Conservation (phyloP, 2,888 invertebrate genomes). For the Helicoverpa assulta region DNA sequence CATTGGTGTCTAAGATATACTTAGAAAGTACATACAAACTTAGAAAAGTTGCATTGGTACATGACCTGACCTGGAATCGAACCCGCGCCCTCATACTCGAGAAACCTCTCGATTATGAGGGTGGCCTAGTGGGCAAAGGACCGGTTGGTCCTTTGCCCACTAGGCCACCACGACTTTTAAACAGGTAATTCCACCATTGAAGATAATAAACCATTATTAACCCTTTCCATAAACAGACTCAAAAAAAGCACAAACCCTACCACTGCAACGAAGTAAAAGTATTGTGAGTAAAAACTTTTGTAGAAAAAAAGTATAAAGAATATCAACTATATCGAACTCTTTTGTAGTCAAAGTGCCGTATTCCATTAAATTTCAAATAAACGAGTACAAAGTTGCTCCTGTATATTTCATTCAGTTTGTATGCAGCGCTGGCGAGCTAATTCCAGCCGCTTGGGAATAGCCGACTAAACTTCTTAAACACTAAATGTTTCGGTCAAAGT, state of each 20-base stretch:
- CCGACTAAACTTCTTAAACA: slow-evolving; percentile 31
- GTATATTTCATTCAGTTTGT: slow-evolving; percentile 43
- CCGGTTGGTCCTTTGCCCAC: too few relatives aligned
- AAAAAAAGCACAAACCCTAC: background rate
- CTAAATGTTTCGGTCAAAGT: slow-evolving; percentile 41
- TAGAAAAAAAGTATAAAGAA: slow-evolving; percentile 7
- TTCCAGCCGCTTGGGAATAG: slow-evolving; percentile 38
- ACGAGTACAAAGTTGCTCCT: slow-evolving; percentile 43
- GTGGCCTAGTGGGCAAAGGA: too few relatives aligned
- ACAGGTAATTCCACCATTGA: too few relatives aligned
- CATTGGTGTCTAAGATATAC: too few relatives aligned
- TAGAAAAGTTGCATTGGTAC: too few relatives aligned
- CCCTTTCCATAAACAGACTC: background rate
- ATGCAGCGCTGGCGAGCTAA: slow-evolving; percentile 37
- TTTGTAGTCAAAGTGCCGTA: slow-evolving; percentile 40
- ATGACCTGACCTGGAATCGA: too few relatives aligned
- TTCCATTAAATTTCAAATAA: slow-evolving; percentile 40
- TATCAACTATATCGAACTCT: slow-evolving; percentile 17
- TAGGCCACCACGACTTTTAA: too few relatives aligned
- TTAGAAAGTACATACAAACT: too few relatives aligned
- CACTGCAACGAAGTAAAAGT: background rate
- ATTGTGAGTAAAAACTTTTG: background rate
- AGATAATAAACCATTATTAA: too few relatives aligned
- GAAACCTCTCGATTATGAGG: too few relatives aligned
- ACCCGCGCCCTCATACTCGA: too few relatives aligned